Base-by-base conservation (phyloP, 2,113 vertebrate genomes). In the Cebus imitator region DNA sequence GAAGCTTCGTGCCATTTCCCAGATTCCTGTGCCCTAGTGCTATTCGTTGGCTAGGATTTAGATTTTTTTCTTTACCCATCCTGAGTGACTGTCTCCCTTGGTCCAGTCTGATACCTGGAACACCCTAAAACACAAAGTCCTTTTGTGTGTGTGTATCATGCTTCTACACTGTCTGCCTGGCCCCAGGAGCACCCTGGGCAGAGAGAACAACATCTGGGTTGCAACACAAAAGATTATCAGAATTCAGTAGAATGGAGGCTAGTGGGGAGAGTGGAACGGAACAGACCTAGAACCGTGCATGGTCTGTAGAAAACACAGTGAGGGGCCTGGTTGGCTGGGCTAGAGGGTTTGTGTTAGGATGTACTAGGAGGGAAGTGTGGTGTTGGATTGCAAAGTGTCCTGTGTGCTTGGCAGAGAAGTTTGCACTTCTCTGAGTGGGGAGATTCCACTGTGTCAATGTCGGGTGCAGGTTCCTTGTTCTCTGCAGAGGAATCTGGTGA, bases 281-380 rank as follows among this genome's bases (percentile, higher is more conserved):
- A 27, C 7, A 8, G 35, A 35, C 50, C 21, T 17, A 23, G 64
- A n/a, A 21, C 37, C 3, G 11, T 48, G 57, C 32, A 1, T 8
- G 45, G 27, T n/a, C n/a, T 23, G 8, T 17, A 35, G n/a, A 20
- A 9, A 6, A 7, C 17, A 16, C 25, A 13, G 23, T 1, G 25
- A 52, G 12, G n/a, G n/a, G 8, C 50, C 75, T 0, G 8, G 3
- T 13, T 32, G 23, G 25, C 30, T 32, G 37, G 27, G 3, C 18
- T 5, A 4, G 57, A 35, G 48, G 80, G 27, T 61, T 45, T 6
- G 37, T 45, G 43, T 8, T 32, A 14, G 87, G 52, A 78, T 4
- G 0, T 6, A 4, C 12, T 45, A 4, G 66, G 43, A 20, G 21
- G 40, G 21, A 1, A 13, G 14, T 3, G 12, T 32, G 68, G 73